Evolutionary conservation across 2,888 invertebrate species (phyloP).

Genomic region (Eupithecia subfuscata): DNA sequence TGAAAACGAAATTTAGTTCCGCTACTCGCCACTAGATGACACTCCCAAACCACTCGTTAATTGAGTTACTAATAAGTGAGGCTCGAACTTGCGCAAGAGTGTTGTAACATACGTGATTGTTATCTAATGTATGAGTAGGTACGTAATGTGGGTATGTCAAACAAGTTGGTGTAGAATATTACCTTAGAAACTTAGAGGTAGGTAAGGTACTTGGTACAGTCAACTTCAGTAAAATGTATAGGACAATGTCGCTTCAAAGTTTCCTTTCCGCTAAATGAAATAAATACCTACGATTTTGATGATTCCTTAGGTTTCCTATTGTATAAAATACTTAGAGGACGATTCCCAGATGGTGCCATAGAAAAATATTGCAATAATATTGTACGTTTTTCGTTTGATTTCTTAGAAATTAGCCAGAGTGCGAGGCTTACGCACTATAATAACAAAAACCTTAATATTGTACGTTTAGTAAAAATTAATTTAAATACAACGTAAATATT

Average conservation of each 20-base stretch:
- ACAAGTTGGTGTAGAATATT: constrained; percentile 17
- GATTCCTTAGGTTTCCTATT: neutral
- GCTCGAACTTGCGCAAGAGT: constrained; percentile 40
- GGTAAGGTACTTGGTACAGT: neutral
- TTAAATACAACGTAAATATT: neutral
- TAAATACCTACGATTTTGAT: no score
- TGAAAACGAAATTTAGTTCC: constrained; percentile 27
- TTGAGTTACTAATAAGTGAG: constrained; percentile 34
- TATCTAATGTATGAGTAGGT: constrained; percentile 43
- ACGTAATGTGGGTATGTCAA: constrained; percentile 36
- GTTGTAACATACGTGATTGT: constrained; percentile 41
- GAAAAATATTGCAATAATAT: no score
- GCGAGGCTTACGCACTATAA: no score
- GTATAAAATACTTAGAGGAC: neutral
- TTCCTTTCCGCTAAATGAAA: neutral
- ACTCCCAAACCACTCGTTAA: constrained; percentile 33
- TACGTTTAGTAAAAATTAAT: neutral
- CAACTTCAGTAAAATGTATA: neutral
- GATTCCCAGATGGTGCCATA: no score
- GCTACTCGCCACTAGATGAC: constrained; percentile 63
- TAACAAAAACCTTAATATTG: no score
- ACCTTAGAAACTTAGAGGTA: neutral
- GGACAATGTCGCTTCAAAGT: neutral
- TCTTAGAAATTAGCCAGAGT: no score
- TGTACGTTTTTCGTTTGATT: no score